Evolutionary conservation across 2,797 vertebrate species (phyloP).

Genomic region (Uromys caudimaculatus): DNA sequence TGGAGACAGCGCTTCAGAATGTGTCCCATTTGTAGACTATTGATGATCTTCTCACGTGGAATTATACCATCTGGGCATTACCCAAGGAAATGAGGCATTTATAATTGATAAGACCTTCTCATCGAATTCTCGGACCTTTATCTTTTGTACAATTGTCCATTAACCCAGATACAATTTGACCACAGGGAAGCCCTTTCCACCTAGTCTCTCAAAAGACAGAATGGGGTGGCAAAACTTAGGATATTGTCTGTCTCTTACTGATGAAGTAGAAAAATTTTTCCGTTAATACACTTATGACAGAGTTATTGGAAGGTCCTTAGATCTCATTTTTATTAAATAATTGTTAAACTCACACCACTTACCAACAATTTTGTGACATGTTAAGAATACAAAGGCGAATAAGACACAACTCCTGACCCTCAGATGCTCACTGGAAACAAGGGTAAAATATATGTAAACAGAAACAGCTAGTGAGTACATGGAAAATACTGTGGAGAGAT

Average conservation of each 20-base stretch:
- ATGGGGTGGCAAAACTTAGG: not conserved
- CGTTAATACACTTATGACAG: not conserved
- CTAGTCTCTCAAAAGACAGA: not conserved
- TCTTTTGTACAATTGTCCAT: conserved; percentile 11
- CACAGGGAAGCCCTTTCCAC: not conserved
- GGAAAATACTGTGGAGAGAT: not conserved
- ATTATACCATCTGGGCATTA: conserved; percentile 6
- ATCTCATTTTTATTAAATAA: conserved; percentile 40
- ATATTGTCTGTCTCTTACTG: not conserved
- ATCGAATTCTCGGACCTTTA: not conserved
- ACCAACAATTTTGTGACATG: not conserved
- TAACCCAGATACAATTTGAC: not conserved
- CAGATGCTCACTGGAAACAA: not conserved
- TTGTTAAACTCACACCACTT: not conserved
- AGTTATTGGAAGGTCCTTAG: conserved; percentile 8
- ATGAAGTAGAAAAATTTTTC: not conserved
- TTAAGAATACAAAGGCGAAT: not conserved
- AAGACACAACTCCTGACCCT: not conserved
- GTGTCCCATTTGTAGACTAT: not conserved
- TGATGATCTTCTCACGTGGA: not conserved
- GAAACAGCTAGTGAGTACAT: not conserved
- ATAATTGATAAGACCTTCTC: not conserved
- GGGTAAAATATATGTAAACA: not conserved
- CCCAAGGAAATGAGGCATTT: not conserved
- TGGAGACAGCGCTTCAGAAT: not conserved